These are phyloP conservation scores for Hypanus sabinus DNA, from an alignment of 2,113 vertebrate species.

Conservation along the genomic window DNA sequence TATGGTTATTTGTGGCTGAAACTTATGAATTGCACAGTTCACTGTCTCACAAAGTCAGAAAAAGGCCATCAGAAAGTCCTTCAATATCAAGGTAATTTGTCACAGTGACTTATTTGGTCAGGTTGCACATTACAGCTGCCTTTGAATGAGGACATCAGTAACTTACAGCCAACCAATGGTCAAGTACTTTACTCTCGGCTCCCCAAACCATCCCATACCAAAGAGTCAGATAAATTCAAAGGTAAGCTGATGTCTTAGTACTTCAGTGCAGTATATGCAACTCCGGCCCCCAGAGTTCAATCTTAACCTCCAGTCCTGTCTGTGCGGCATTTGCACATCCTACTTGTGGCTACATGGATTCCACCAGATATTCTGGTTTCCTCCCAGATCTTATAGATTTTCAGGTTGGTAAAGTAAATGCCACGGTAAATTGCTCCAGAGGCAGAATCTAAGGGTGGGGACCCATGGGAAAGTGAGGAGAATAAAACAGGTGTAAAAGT, in stretches of 20 bases:
- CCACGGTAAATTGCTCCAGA: no score
- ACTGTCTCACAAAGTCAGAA: background rate
- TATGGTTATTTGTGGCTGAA: background rate
- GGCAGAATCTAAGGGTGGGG: no score
- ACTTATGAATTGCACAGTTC: background rate
- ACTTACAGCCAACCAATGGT: background rate
- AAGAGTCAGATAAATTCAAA: background rate
- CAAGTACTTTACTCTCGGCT: background rate
- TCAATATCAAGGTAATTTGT: background rate
- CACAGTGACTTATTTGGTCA: background rate
- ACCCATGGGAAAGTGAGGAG: no score
- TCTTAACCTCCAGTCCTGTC: no score
- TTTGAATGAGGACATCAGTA: background rate
- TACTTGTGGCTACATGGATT: no score
- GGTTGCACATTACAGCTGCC: background rate
- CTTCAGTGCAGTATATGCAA: background rate
- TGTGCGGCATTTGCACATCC: no score
- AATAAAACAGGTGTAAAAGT: no score
- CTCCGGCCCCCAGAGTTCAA: no score
- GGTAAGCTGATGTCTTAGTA: background rate
- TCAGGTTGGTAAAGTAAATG: no score
- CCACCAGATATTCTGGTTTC: no score
- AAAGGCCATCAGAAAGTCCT: background rate
- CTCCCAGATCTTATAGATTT: no score
- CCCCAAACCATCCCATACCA: background rate